A percentile compares a stretch with the other conserved stretches of the same genome.
These are phyloP conservation scores for Ondatra zibethicus DNA, from an alignment of 2,113 vertebrate genomes.

Conservation along the genomic window DNA sequence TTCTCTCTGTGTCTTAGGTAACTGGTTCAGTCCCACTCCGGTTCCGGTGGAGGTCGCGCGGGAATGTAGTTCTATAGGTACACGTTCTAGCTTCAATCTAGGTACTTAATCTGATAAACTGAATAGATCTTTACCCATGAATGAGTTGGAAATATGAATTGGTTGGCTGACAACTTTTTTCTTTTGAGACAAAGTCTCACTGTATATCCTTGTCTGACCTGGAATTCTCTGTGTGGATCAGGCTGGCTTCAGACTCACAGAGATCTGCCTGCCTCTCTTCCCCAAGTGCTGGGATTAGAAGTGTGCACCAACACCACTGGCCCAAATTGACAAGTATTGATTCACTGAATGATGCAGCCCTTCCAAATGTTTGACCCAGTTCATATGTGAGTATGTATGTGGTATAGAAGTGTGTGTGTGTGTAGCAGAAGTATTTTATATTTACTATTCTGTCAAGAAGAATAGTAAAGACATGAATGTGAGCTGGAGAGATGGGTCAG, in stretches of 20 bases:
- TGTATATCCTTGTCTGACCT: neutral
- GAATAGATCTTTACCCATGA: neutral
- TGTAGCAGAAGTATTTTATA: neutral
- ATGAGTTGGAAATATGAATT: neutral
- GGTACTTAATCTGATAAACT: neutral
- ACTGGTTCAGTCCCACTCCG: too few relatives aligned
- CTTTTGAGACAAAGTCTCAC: neutral
- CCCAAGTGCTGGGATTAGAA: neutral
- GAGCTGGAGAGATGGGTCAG: neutral
- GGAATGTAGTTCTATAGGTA: neutral
- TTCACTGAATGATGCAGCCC: neutral
- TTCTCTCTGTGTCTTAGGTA: too few relatives aligned
- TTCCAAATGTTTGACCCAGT: conserved; percentile 8
- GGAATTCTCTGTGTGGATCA: neutral
- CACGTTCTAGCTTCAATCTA: neutral
- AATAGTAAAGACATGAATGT: neutral
- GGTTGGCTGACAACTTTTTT: neutral
- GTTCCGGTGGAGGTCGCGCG: too few relatives aligned
- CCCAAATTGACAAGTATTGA: neutral
- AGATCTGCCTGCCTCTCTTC: neutral
- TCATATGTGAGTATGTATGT: neutral
- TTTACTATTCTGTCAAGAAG: neutral
- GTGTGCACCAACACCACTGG: neutral
- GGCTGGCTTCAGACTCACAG: neutral
- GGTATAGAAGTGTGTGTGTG: neutral